These are phyloP conservation scores for Limosa lapponica DNA, from an alignment of 2,797 vertebrate species.

Conservation along the genomic window DNA sequence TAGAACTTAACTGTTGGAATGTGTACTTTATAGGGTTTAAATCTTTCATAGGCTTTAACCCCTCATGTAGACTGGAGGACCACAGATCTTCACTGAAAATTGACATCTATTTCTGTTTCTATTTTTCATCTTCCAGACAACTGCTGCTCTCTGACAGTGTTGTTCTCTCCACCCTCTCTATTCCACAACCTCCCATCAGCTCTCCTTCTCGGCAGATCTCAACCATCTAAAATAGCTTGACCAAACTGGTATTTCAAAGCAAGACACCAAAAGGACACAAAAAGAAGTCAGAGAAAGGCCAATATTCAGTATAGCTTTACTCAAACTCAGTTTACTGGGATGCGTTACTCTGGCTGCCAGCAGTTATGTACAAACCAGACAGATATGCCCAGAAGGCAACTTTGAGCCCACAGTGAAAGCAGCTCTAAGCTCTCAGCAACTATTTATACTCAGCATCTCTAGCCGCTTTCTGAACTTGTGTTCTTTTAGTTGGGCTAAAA, in stretches of 20 bases:
- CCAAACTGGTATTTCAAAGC: not conserved
- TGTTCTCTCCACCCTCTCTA: not conserved
- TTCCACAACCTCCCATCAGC: not conserved
- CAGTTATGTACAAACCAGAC: not conserved
- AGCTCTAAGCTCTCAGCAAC: not conserved
- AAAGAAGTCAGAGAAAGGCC: not conserved
- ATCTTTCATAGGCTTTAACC: not conserved
- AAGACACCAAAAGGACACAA: not conserved
- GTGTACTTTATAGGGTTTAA: not conserved
- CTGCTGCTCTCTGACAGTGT: not conserved
- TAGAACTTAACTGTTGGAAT: not conserved
- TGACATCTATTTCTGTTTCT: not conserved
- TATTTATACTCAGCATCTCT: not conserved
- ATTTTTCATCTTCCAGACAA: not conserved
- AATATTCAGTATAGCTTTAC: not conserved
- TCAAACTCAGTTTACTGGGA: not conserved
- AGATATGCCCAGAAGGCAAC: not conserved
- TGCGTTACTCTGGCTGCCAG: not conserved
- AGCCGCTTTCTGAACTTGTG: constrained; percentile 2
- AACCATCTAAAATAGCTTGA: not conserved
- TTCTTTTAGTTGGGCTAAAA: not conserved
- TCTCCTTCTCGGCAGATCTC: not conserved
- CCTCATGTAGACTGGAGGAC: not conserved
- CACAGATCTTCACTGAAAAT: not conserved
- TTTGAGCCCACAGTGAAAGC: not conserved